Evolutionary conservation across 2,888 invertebrate species (phyloP), one percentile per base, ranked within the genome.

Genomic region (Electrophaes corylata): DNA sequence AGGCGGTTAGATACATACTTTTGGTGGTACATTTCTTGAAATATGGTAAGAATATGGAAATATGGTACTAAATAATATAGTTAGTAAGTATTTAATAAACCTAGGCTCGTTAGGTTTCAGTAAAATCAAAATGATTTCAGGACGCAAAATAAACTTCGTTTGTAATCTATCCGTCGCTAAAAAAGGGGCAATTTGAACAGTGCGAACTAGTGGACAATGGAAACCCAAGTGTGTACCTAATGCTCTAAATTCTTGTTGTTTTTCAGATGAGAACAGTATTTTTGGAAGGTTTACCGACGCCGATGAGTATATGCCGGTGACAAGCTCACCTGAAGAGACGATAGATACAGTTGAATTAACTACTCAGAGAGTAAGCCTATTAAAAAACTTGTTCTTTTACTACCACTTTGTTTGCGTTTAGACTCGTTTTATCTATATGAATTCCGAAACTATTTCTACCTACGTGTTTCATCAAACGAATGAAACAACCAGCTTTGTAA

Each of bases 251-350:
- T 23, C 46, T 64, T 54, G 44, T 59, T 58, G 61, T 68, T 60
- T 73, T 70, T 51, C 67, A 91, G 91, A 91, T 69, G 91, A 91
- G 73, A 91, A 91, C 69, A 90, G 91, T 62, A 91, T 91, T 59
- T 91, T 91, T 45, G 91, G 91, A 8, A 75, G 75, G 51, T 91
- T 91, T 60, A 80, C 86, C 2, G 81, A 80, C 40, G 72, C 75
- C 11, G 76, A 74, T 6, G 82, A 83, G 33, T 71, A 77, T 31
- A 65, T 80, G 23, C 71, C 79, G 0, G 73, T 79, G 3, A 69
- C 78, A 0, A 63, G 72, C 3, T 70, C 65, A 31, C 56, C 72
- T 18, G 59, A 67, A 20, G 76, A 71, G 1, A 66, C 68, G 1
- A 62, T 72, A 8, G 72, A 74, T 18, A n/a, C 55, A 41, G 43